phyloP scores from a whole-genome alignment of 30 jellyfish, hydroid and myxozoan species.

The Sanderia malayensis region DNA sequence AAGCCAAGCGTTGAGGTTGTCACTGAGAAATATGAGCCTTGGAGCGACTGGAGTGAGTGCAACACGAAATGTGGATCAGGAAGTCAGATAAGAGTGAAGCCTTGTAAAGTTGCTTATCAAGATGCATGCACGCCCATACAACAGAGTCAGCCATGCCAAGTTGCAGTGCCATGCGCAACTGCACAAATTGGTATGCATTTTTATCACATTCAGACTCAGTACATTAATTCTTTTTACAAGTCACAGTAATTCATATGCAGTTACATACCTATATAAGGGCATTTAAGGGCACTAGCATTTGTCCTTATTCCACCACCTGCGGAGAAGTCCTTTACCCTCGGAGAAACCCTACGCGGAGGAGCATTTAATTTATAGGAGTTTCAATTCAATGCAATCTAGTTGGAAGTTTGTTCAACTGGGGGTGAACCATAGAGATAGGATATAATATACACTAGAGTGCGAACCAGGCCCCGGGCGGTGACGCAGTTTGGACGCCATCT shows the following conservation, averaged over 20 bases:
- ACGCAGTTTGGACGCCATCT: no score
- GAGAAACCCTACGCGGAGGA: background rate
- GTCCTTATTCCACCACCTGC: background rate
- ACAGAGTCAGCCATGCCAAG: slow-evolving; percentile 54
- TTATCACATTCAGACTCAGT: no score
- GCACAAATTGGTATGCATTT: slow-evolving; percentile 44
- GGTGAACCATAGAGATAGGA: no score
- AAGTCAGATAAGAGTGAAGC: slow-evolving; percentile 59
- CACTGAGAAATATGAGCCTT: slow-evolving; percentile 61
- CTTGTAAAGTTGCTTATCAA: slow-evolving; percentile 43
- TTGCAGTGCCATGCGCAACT: slow-evolving; percentile 60
- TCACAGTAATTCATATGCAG: background rate
- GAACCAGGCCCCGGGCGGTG: no score
- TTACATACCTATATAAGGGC: background rate
- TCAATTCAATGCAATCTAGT: no score
- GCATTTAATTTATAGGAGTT: background rate
- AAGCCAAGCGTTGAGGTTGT: slow-evolving; percentile 53
- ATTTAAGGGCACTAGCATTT: background rate
- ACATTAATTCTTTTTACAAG: no score
- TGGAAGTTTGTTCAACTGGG: no score
- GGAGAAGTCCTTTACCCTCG: background rate
- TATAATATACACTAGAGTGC: no score
- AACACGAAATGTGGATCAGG: slow-evolving; percentile 69
- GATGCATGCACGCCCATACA: slow-evolving; percentile 55
- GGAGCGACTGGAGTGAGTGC: slow-evolving; percentile 76